These are phyloP conservation scores for Notiomystis cincta DNA, from an alignment of 2,113 vertebrate species.

Conservation along the genomic window DNA sequence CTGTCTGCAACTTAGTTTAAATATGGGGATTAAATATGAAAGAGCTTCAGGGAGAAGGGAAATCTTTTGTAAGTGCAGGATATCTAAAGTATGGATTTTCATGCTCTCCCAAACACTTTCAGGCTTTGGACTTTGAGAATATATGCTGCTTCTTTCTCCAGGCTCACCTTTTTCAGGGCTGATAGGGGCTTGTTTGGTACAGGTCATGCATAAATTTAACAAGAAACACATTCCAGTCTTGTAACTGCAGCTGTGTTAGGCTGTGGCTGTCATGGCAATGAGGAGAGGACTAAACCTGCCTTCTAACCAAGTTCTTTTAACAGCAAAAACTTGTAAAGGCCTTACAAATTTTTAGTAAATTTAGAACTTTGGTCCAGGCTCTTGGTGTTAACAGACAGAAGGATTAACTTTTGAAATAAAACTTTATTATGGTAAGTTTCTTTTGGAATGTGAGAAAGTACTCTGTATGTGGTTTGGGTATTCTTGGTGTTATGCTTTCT, in stretches of 20 bases:
- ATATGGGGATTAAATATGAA: neutral
- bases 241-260: neutral
- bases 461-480: rapidly evolving
- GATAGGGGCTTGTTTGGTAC: neutral
- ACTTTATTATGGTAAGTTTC: neutral
- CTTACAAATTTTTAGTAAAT: neutral
- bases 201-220: neutral
- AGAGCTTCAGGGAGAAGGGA: neutral
- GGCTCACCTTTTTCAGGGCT: neutral
- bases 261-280: neutral
- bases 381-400: neutral
- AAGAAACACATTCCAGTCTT: neutral
- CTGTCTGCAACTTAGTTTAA: neutral
- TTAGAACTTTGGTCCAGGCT: neutral
- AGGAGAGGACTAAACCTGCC: neutral
- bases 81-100: neutral
- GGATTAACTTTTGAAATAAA: neutral
- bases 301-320: neutral
- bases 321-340: neutral
- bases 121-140: neutral
- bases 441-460: neutral
- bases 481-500: neutral
- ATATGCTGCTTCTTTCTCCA: neutral
- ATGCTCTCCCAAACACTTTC: neutral
- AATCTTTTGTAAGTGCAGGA: neutral